Percentiles rank a stretch among this genome's conserved stretches.
Conservation (phyloP, 2,888 invertebrate species). For the Graphium colonna region DNA sequence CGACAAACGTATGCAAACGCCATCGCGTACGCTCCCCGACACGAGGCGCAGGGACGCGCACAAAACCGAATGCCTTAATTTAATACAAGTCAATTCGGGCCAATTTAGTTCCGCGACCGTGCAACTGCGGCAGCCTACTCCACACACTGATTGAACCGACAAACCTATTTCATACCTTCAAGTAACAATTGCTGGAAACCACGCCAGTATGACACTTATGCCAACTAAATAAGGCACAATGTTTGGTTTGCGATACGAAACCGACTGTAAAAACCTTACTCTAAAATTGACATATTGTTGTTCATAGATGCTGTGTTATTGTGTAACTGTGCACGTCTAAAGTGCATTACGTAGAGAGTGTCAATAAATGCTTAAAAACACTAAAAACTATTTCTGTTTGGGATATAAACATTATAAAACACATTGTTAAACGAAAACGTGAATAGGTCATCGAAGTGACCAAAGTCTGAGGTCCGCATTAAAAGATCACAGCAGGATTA, state of each 20-base stretch:
- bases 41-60: slow-evolving; percentile 56
- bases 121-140: slow-evolving; percentile 39
- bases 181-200: slow-evolving; percentile 1
- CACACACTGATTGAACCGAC: slow-evolving; percentile 24
- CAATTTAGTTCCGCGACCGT: slow-evolving; percentile 72
- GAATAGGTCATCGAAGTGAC: too few species aligned
- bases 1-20: slow-evolving; percentile 8
- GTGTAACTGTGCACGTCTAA: not conserved
- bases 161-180: slow-evolving; percentile 2
- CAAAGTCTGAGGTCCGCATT: too few species aligned
- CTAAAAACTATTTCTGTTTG: too few species aligned
- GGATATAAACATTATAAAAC: too few species aligned
- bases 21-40: slow-evolving; percentile 48
- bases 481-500: too few species aligned
- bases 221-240: slow-evolving; percentile 1
- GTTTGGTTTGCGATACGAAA: not conserved
- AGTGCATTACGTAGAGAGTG: not conserved
- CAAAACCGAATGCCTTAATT: slow-evolving; percentile 75
- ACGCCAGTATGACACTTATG: not conserved
- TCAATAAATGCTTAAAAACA: not conserved
- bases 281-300: not conserved
- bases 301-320: not conserved
- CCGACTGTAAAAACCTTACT: not conserved
- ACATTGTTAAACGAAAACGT: too few species aligned
- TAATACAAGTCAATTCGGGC: slow-evolving; percentile 75